Evolutionary conservation across 2,888 invertebrate genomes (phyloP).

Genomic region (Volucella bombylans): DNA sequence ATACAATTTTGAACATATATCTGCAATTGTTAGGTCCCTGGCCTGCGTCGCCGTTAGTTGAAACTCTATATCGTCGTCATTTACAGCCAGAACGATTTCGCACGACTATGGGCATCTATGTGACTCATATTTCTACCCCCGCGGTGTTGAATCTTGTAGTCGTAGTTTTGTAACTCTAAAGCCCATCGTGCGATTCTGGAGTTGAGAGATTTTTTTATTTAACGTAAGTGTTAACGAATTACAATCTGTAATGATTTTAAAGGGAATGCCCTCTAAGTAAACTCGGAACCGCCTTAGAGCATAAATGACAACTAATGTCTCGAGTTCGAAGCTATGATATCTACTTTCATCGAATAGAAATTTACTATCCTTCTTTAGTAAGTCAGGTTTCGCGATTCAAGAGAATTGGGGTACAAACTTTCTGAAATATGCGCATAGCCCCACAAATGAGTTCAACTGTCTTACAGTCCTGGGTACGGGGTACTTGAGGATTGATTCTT

Average conservation of each 20-base stretch:
- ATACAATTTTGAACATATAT: background rate
- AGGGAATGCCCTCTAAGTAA: too few relatives aligned
- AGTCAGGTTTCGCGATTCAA: slow-evolving; percentile 42
- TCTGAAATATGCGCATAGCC: too few relatives aligned
- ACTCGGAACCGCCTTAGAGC: too few relatives aligned
- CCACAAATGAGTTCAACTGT: too few relatives aligned
- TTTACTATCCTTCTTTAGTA: background rate
- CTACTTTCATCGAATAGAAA: background rate
- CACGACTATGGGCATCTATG: slow-evolving; percentile 45
- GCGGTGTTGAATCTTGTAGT: slow-evolving; percentile 50
- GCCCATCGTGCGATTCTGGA: slow-evolving; percentile 73
- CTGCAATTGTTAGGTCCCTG: slow-evolving; percentile 7
- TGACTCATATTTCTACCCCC: slow-evolving; percentile 34
- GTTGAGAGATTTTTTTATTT: slow-evolving; percentile 35
- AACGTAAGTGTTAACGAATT: too few relatives aligned
- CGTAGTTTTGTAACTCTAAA: slow-evolving; percentile 38
- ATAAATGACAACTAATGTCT: too few relatives aligned
- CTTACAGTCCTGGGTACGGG: too few relatives aligned
- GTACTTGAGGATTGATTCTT: too few relatives aligned
- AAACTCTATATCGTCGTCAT: slow-evolving; percentile 31
- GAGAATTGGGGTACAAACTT: too few relatives aligned
- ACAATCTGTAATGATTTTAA: too few relatives aligned
- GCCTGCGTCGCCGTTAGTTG: slow-evolving; percentile 39
- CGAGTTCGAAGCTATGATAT: too few relatives aligned
- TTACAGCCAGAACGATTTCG: slow-evolving; percentile 3